A percentile compares a stretch with the other conserved stretches of the same genome.
These are phyloP conservation scores for Psilanteris sp. DNA, from an alignment of 1,140 invertebrate genomes.

Conservation along the genomic window DNA sequence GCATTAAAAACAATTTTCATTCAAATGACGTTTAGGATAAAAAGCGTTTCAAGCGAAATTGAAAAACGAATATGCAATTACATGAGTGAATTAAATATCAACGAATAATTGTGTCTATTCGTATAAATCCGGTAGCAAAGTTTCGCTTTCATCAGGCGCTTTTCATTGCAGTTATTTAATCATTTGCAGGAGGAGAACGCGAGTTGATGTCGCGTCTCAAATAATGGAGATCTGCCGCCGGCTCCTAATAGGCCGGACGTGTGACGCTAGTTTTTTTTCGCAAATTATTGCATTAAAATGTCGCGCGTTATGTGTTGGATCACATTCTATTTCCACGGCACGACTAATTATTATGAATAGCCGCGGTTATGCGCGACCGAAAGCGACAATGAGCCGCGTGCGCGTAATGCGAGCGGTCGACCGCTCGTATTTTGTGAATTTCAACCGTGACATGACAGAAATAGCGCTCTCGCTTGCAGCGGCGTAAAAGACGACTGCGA, in stretches of 20 bases:
- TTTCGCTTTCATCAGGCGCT: constrained; percentile 34
- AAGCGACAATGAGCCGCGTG: constrained; percentile 57
- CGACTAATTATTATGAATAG: constrained; percentile 68
- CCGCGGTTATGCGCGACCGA: constrained; percentile 57
- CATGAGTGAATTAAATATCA: constrained; percentile 25
- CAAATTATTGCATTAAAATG: constrained; percentile 65
- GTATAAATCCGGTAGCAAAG: constrained; percentile 6
- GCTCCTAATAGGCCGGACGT: constrained; percentile 43
- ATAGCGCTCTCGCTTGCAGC: constrained; percentile 54
- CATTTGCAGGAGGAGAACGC: constrained; percentile 11
- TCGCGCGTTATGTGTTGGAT: constrained; percentile 19
- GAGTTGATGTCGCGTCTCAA: constrained; percentile 31
- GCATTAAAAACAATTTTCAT: constrained; percentile 11
- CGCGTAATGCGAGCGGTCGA: constrained; percentile 49
- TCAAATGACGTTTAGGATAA: not conserved
- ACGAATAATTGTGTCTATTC: constrained; percentile 29
- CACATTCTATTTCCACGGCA: constrained; percentile 62
- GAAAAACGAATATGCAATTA: constrained; percentile 12
- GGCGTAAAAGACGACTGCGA: constrained; percentile 32
- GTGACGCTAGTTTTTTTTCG: constrained; percentile 57
- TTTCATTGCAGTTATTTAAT: constrained; percentile 49
- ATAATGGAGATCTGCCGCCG: constrained; percentile 59
- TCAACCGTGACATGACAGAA: constrained; percentile 62
- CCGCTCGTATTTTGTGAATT: constrained; percentile 54
- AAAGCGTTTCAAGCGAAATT: not conserved